Evolutionary conservation across 2,888 invertebrate species (phyloP).

Genomic region (Osedax fenrisi): DNA sequence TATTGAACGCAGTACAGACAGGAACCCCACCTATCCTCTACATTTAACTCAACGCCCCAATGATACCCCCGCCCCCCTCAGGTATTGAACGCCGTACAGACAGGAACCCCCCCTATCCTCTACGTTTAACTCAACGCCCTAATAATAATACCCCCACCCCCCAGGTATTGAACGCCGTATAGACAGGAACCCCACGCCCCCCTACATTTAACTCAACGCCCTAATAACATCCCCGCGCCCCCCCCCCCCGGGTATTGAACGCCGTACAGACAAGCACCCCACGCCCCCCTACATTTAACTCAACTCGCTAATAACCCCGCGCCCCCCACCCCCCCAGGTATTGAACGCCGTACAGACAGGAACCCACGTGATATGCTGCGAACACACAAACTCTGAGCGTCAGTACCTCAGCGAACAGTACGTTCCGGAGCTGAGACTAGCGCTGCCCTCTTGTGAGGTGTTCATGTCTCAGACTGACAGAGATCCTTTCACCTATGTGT

Average conservation of each 20-base stretch:
- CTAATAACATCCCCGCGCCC: slow-evolving; percentile 57
- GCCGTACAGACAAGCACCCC: slow-evolving; percentile 58
- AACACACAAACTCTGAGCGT: slow-evolving; percentile 84
- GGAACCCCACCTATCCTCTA: too few relatives aligned
- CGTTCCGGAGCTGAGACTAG: neutral
- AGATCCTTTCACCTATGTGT: neutral
- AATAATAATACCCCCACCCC: slow-evolving; percentile 80
- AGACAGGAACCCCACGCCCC: too few relatives aligned
- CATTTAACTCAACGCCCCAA: too few relatives aligned
- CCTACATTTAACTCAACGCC: too few relatives aligned
- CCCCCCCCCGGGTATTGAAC: slow-evolving; percentile 75
- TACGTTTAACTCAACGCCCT: too few relatives aligned
- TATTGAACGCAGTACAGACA: slow-evolving; percentile 72
- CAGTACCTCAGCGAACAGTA: slow-evolving; percentile 64
- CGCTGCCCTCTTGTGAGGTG: neutral
- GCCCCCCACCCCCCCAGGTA: neutral
- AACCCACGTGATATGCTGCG: slow-evolving; percentile 70
- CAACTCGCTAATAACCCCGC: too few relatives aligned
- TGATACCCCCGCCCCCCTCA: too few relatives aligned
- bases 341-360: slow-evolving; percentile 71
- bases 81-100: slow-evolving; percentile 72
- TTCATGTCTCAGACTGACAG: neutral
- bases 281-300: slow-evolving; percentile 45
- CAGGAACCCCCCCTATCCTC: too few relatives aligned
- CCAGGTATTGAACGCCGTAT: slow-evolving; percentile 75